Percentiles rank a stretch among this genome's conserved stretches.
phyloP scores from a whole-genome alignment of 2,888 invertebrate genomes.

The Cantharis nigra region DNA sequence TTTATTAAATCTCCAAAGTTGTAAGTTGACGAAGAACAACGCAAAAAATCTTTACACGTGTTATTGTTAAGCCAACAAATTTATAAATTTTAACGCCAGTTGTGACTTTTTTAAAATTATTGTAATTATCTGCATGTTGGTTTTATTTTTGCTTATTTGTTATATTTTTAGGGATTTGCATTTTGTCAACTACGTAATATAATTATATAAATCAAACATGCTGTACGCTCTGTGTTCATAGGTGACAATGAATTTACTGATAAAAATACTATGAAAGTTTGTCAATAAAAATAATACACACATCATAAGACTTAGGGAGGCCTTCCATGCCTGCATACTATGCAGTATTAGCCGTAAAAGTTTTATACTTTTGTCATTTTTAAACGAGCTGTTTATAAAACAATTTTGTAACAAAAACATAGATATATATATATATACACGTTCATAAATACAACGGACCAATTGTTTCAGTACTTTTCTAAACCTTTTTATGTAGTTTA shows the following conservation, averaged over 20 bases:
- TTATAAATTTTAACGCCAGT: not conserved
- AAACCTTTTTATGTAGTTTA: not conserved
- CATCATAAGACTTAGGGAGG: conserved; percentile 50
- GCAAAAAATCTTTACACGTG: not conserved
- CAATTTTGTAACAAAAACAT: conserved; percentile 36
- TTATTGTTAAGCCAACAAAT: conserved; percentile 1
- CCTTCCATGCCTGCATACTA: conserved; percentile 53
- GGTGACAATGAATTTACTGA: conserved; percentile 22
- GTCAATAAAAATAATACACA: conserved; percentile 38
- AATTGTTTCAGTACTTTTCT: not conserved
- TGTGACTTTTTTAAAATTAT: conserved; percentile 1
- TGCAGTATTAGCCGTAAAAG: conserved; percentile 53
- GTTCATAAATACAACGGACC: not conserved
- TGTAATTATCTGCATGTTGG: not conserved
- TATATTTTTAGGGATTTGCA: not conserved
- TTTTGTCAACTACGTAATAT: not conserved
- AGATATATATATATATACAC: not conserved
- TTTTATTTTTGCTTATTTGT: not conserved
- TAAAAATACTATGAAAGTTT: conserved; percentile 26
- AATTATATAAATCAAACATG: conserved; percentile 2
- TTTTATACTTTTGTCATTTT: conserved; percentile 43
- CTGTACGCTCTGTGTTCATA: conserved; percentile 23
- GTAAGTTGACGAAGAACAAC: not conserved
- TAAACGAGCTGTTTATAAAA: conserved; percentile 37
- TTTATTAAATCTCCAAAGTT: not conserved